These are phyloP conservation scores for Ibycter americanus DNA, from an alignment of 2,797 vertebrate species.

Conservation along the genomic window DNA sequence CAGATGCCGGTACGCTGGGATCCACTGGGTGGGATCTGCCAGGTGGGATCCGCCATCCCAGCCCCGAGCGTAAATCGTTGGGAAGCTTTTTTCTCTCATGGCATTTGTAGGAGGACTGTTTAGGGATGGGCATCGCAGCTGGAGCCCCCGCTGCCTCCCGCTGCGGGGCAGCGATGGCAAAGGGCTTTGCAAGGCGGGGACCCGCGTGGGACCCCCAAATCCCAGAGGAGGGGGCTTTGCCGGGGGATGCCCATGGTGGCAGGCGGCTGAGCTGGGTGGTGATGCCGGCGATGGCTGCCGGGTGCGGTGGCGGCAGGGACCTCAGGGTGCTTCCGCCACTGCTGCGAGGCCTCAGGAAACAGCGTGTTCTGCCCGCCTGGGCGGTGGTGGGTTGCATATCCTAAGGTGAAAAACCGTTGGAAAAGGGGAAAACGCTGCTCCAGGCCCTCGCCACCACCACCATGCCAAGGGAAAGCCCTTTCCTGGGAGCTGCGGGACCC, in stretches of 20 bases:
- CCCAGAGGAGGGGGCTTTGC: background rate
- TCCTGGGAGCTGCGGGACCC: background rate
- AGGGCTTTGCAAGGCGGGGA: background rate
- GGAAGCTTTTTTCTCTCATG: background rate
- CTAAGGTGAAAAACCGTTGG: rapidly evolving
- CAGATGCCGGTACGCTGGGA: rapidly evolving
- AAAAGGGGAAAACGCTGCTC: background rate
- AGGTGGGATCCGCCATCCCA: background rate
- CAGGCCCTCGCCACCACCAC: too few species aligned
- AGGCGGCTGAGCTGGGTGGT: background rate
- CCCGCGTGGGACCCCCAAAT: background rate
- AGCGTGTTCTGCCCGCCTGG: rapidly evolving
- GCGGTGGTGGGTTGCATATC: background rate
- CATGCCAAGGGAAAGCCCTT: background rate
- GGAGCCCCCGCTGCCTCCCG: rapidly evolving
- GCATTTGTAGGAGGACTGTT: background rate
- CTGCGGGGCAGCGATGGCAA: background rate
- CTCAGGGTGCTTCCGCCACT: background rate
- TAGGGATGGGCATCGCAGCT: rapidly evolving
- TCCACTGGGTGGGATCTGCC: background rate
- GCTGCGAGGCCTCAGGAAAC: slow-evolving; percentile 2
- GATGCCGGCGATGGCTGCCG: background rate
- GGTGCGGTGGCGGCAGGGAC: background rate
- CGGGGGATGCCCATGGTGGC: rapidly evolving
- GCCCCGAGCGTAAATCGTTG: rapidly evolving